These are phyloP conservation scores for Diadophis punctatus DNA, from an alignment of 2,113 vertebrate species.

Conservation along the genomic window DNA sequence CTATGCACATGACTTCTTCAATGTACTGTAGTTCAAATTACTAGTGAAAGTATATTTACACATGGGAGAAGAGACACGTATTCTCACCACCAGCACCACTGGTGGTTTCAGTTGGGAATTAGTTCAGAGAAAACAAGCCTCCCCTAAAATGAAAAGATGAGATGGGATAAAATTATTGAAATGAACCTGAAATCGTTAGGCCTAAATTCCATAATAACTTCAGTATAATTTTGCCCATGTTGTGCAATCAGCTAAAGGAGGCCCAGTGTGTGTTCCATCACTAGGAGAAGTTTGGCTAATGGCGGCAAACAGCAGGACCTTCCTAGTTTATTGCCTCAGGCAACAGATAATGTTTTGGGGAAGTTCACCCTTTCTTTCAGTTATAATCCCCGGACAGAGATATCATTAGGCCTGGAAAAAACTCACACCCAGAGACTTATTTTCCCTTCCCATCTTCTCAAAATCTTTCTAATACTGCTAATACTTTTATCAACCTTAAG, in stretches of 20 bases:
- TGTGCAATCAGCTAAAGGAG: background rate
- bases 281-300: background rate
- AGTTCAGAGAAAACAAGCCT: background rate
- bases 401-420: background rate
- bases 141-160: background rate
- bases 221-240: background rate
- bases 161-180: background rate
- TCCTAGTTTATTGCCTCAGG: background rate
- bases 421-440: background rate
- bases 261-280: background rate
- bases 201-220: background rate
- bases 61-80: background rate
- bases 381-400: background rate
- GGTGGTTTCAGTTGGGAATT: background rate
- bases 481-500: background rate
- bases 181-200: background rate
- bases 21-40: background rate
- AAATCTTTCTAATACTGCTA: background rate
- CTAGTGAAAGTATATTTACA: background rate
- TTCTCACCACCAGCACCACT: background rate
- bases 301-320: background rate
- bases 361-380: background rate
- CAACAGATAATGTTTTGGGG: background rate
- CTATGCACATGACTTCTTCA: background rate
- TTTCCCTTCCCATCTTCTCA: background rate